Conservation (phyloP, 2,797 vertebrate genomes). For the Crax fasciolata region DNA sequence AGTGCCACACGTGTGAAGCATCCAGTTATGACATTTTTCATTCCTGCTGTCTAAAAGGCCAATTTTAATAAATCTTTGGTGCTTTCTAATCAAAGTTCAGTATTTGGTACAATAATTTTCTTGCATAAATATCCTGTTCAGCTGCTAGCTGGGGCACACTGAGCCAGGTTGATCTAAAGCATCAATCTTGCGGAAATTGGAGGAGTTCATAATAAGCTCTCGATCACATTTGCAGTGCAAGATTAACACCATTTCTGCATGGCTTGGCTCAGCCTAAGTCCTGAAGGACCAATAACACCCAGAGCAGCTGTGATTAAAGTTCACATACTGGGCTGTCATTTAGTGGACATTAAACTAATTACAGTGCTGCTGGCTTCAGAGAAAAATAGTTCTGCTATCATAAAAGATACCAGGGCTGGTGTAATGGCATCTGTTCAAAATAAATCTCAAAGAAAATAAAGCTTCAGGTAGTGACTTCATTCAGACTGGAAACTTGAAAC, state of each 20-base stretch:
- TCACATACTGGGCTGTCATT: slow-evolving; percentile 2
- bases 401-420: neutral
- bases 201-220: neutral
- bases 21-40: neutral
- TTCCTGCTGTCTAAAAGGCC: neutral
- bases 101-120: neutral
- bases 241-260: slow-evolving; percentile 32
- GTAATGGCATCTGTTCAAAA: neutral
- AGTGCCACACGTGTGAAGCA: neutral
- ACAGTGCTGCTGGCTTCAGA: neutral
- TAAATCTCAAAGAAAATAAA: neutral
- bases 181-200: slow-evolving; percentile 13
- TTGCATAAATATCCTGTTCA: neutral
- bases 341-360: slow-evolving; percentile 42
- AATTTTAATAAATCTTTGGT: neutral
- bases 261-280: neutral
- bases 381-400: neutral
- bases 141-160: neutral
- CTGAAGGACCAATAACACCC: slow-evolving; percentile 21
- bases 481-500: neutral
- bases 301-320: slow-evolving; percentile 38
- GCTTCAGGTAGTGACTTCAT: neutral
- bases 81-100: neutral
- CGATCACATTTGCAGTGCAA: slow-evolving; percentile 21
- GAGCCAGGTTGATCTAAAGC: neutral